A percentile compares a stretch with the other conserved stretches of the same genome.
Evolutionary conservation across 2,888 invertebrate genomes (phyloP).

Genomic region (Spilosoma lubricipeda): DNA sequence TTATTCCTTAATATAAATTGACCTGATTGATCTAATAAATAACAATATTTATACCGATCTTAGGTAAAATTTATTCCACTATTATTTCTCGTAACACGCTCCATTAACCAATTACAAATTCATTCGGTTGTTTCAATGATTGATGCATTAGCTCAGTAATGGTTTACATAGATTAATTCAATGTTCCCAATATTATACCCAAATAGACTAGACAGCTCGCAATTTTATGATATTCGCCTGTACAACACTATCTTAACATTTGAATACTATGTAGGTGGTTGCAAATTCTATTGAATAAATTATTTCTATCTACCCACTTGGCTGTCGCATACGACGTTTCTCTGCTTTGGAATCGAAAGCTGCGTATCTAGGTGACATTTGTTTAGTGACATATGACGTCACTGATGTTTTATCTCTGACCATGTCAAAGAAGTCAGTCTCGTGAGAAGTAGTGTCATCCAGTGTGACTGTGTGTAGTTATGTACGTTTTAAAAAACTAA

Average conservation of each 20-base stretch:
- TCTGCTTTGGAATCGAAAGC: background rate
- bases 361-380: background rate
- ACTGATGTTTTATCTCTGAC: background rate
- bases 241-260: slow-evolving; percentile 2
- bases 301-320: background rate
- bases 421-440: background rate
- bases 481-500: too few relatives aligned
- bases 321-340: background rate
- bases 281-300: background rate
- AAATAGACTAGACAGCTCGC: background rate
- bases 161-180: slow-evolving; percentile 5
- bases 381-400: background rate
- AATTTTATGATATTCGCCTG: background rate
- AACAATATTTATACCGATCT: background rate
- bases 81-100: background rate
- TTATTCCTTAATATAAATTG: background rate
- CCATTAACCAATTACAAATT: background rate
- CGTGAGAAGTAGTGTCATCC: background rate
- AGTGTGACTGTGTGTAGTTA: background rate
- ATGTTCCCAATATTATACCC: background rate
- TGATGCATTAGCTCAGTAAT: background rate
- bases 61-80: background rate
- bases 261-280: background rate
- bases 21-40: background rate
- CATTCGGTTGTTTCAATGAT: background rate